Percentiles rank a stretch among this genome's conserved stretches.
phyloP scores from a whole-genome alignment of 1,140 invertebrate genomes.

The Hormaphis cornu region DNA sequence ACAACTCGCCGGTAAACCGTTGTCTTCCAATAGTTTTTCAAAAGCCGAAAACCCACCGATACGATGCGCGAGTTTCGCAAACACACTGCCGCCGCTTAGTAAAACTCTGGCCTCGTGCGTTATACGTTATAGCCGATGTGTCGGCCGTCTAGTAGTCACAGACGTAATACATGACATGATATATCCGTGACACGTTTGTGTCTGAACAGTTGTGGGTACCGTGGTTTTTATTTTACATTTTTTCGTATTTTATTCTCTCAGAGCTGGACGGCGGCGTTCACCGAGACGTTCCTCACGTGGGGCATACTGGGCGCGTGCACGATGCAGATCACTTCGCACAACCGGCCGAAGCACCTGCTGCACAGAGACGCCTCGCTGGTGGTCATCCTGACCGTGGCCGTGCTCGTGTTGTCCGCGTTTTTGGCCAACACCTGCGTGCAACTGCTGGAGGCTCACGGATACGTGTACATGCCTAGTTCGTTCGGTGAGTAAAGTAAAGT shows the following conservation, averaged over 20 bases:
- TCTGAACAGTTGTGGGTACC: too few relatives aligned
- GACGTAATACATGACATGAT: too few relatives aligned
- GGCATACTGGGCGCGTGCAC: slow-evolving; percentile 73
- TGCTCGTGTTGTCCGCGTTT: slow-evolving; percentile 63
- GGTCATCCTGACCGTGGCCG: slow-evolving; percentile 64
- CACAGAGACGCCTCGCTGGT: slow-evolving; percentile 69
- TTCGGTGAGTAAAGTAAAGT: slow-evolving; percentile 62
- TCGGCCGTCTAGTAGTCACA: too few relatives aligned
- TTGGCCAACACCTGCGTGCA: slow-evolving; percentile 70
- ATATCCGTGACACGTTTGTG: too few relatives aligned
- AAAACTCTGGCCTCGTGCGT: too few relatives aligned
- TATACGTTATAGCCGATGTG: too few relatives aligned
- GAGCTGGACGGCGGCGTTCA: slow-evolving; percentile 77
- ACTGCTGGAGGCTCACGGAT: slow-evolving; percentile 60
- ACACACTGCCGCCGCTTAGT: too few relatives aligned
- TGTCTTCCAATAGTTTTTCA: too few relatives aligned
- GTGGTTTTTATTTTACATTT: too few relatives aligned
- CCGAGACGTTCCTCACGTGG: slow-evolving; percentile 84
- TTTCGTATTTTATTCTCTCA: slow-evolving; percentile 41
- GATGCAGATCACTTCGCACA: slow-evolving; percentile 62
- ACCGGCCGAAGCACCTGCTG: slow-evolving; percentile 61
- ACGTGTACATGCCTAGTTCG: slow-evolving; percentile 66
- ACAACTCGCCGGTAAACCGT: too few relatives aligned
- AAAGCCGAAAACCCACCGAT: too few relatives aligned
- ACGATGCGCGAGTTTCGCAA: too few relatives aligned